Evolutionary conservation across 2,888 invertebrate species (phyloP).

Genomic region (Hydropsyche betteni): DNA sequence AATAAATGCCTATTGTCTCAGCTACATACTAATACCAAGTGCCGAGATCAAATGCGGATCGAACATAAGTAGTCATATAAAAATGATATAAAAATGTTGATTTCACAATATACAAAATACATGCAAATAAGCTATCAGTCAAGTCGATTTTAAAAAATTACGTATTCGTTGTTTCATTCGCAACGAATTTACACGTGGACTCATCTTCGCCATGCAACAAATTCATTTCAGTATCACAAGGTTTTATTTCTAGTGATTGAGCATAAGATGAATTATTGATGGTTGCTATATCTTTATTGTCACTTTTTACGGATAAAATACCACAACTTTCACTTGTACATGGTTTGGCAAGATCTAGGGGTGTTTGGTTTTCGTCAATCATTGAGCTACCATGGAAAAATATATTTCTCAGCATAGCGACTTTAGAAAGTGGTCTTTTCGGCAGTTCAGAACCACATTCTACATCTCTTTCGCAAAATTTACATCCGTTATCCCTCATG

Average conservation of each 20-base stretch:
- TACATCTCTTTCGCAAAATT: slow-evolving; percentile 41
- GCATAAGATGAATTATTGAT: slow-evolving; percentile 13
- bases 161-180: slow-evolving; percentile 47
- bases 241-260: neutral
- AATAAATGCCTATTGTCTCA: slow-evolving; percentile 15
- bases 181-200: slow-evolving; percentile 36
- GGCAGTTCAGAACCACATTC: slow-evolving; percentile 52
- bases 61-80: slow-evolving; percentile 42
- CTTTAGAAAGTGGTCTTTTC: slow-evolving; percentile 60
- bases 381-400: slow-evolving; percentile 61
- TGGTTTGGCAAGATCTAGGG: slow-evolving; percentile 30
- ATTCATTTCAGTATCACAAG: slow-evolving; percentile 23
- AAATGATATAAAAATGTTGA: slow-evolving; percentile 47
- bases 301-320: slow-evolving; percentile 33
- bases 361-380: slow-evolving; percentile 37
- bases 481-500: slow-evolving; percentile 40
- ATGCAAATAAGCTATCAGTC: slow-evolving; percentile 50
- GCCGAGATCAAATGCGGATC: slow-evolving; percentile 22
- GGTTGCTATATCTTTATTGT: slow-evolving; percentile 39
- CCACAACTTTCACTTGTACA: slow-evolving; percentile 4
- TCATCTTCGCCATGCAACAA: neutral
- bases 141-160: slow-evolving; percentile 44
- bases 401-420: slow-evolving; percentile 63
- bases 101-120: slow-evolving; percentile 17
- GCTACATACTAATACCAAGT: neutral